Conservation (phyloP, 2,113 vertebrate genomes). For the Ciconia maguari region DNA sequence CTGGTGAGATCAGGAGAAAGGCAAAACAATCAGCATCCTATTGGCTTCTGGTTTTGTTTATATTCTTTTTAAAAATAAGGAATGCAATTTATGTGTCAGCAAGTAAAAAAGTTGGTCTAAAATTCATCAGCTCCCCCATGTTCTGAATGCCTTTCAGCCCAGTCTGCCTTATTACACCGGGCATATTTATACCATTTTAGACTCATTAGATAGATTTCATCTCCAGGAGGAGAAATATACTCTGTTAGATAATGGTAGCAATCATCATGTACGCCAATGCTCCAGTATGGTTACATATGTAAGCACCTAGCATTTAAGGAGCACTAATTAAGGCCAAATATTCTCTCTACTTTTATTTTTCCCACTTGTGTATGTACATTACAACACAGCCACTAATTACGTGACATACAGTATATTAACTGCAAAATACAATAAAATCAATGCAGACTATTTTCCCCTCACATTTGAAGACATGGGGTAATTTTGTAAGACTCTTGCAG, state of each 20-base stretch:
- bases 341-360: slow-evolving; percentile 22
- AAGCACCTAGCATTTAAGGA: slow-evolving; percentile 8
- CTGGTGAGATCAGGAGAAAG: background rate
- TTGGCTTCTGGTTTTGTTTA: background rate
- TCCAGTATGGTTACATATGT: background rate
- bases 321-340: slow-evolving; percentile 7
- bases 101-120: background rate
- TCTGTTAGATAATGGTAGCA: background rate
- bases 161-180: background rate
- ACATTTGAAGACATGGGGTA: background rate
- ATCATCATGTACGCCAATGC: rapidly evolving
- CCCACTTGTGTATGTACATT: background rate
- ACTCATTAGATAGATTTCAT: background rate
- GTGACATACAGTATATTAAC: background rate
- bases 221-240: slow-evolving; percentile 25
- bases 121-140: background rate
- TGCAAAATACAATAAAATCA: background rate
- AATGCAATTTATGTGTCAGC: background rate
- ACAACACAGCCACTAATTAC: background rate
- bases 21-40: background rate
- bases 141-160: background rate
- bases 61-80: background rate
- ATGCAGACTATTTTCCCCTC: background rate
- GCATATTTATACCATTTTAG: background rate
- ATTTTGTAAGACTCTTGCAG: background rate